These are phyloP conservation scores for Pseudococcus longispinus DNA, from an alignment of 2,888 invertebrate species.

Conservation along the genomic window DNA sequence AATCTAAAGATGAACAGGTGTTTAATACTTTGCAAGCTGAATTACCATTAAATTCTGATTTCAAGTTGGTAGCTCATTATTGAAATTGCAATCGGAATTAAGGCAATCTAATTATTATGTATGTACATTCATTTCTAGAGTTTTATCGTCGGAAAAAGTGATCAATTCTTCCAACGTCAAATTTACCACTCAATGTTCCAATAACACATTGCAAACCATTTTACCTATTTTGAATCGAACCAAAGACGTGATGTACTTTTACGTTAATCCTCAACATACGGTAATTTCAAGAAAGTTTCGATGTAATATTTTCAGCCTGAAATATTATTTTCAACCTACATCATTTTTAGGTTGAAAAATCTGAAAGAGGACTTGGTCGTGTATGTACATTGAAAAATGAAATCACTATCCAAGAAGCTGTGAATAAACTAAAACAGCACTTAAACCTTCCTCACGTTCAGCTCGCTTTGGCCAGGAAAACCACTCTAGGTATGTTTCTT, in stretches of 20 bases:
- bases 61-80: conserved; percentile 4
- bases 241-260: neutral
- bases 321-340: neutral
- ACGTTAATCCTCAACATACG: conserved; percentile 30
- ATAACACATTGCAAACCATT: neutral
- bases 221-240: neutral
- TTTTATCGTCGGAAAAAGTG: neutral
- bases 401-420: conserved; percentile 69
- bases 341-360: conserved; percentile 57
- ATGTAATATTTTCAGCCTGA: neutral
- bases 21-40: neutral
- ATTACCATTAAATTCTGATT: neutral
- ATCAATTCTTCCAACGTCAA: neutral
- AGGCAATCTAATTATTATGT: neutral
- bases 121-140: neutral
- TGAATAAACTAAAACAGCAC: conserved; percentile 73
- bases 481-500: conserved; percentile 62
- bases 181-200: conserved; percentile 13
- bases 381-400: conserved; percentile 66
- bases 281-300: neutral
- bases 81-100: neutral
- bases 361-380: conserved; percentile 68
- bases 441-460: conserved; percentile 75
- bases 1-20: neutral
- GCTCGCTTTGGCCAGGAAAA: conserved; percentile 70